Percentiles rank a stretch among this genome's conserved stretches.
Conservation (phyloP, 2,113 vertebrate species). For the Labeo catla region DNA sequence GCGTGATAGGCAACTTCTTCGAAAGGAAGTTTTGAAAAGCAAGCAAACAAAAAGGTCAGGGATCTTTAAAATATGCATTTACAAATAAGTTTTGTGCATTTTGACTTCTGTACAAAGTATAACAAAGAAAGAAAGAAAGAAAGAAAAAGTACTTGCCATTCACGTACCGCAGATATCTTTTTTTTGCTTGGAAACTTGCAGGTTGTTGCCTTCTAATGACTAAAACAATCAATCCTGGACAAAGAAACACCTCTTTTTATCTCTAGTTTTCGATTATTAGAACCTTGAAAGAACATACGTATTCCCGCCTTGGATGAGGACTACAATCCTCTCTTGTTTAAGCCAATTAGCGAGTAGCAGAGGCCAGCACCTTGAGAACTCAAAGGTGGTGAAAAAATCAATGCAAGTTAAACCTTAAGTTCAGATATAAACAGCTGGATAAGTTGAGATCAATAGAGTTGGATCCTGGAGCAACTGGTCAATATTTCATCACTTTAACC, state of each 20-base stretch:
- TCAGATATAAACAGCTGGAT: slow-evolving; percentile 84
- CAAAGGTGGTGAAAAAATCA: slow-evolving; percentile 73
- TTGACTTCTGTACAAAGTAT: not conserved
- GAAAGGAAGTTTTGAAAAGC: not conserved
- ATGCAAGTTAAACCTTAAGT: slow-evolving; percentile 80
- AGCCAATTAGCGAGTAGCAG: slow-evolving; percentile 74
- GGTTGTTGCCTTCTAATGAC: not conserved
- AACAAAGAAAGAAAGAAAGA: not conserved
- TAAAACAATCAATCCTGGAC: not conserved
- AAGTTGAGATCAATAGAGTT: slow-evolving; percentile 80
- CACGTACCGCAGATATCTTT: not conserved
- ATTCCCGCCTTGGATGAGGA: not conserved
- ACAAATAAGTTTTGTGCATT: not conserved
- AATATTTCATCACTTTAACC: slow-evolving; percentile 75
- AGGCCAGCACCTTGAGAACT: slow-evolving; percentile 74
- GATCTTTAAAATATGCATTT: not conserved
- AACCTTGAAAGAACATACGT: not conserved
- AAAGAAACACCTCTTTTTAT: not conserved
- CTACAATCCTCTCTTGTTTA: slow-evolving; percentile 58
- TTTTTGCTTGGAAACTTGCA: not conserved
- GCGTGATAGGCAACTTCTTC: not conserved
- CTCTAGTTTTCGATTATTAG: not conserved
- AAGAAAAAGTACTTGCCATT: not conserved
- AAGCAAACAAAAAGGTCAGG: not conserved
- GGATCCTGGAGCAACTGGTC: slow-evolving; percentile 77